phyloP scores from a whole-genome alignment of 2,113 vertebrate genomes.

The Lasiurus borealis region DNA sequence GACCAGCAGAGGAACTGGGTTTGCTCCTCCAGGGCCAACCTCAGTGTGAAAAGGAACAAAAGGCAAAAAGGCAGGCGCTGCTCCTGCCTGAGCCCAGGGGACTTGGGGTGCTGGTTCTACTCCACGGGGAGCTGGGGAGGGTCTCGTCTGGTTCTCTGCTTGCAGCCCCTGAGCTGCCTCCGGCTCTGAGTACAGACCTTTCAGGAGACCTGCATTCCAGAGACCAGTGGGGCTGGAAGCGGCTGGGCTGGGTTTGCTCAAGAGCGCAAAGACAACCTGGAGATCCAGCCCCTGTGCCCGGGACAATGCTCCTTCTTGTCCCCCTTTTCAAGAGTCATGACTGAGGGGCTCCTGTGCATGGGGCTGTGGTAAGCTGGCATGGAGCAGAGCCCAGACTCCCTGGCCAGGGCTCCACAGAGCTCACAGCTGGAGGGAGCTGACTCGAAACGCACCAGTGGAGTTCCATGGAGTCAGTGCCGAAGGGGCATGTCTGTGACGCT shows the following conservation, averaged over 20 bases:
- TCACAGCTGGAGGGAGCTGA: background rate
- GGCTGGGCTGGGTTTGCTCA: constrained; percentile 28
- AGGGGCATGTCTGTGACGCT: background rate
- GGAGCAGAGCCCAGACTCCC: background rate
- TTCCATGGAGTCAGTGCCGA: background rate
- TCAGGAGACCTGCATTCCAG: constrained; percentile 51
- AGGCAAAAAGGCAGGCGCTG: background rate
- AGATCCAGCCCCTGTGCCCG: background rate
- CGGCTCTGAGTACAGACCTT: background rate
- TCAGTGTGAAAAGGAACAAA: background rate
- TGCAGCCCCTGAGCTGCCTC: background rate
- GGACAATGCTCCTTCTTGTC: background rate
- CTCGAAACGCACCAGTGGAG: background rate
- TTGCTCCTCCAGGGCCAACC: background rate
- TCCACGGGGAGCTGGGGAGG: background rate
- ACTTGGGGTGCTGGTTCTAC: constrained; percentile 24
- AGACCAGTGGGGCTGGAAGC: constrained; percentile 59
- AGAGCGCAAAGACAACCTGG: constrained; percentile 28
- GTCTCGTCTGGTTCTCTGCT: background rate
- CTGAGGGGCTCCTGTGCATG: too few relatives aligned
- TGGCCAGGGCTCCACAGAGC: background rate
- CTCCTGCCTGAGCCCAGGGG: background rate
- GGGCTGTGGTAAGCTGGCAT: fast-evolving
- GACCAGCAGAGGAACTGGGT: constrained; percentile 6
- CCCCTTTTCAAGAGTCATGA: background rate